These are phyloP conservation scores for Malurus melanocephalus DNA, from an alignment of 2,113 vertebrate species.

Conservation along the genomic window DNA sequence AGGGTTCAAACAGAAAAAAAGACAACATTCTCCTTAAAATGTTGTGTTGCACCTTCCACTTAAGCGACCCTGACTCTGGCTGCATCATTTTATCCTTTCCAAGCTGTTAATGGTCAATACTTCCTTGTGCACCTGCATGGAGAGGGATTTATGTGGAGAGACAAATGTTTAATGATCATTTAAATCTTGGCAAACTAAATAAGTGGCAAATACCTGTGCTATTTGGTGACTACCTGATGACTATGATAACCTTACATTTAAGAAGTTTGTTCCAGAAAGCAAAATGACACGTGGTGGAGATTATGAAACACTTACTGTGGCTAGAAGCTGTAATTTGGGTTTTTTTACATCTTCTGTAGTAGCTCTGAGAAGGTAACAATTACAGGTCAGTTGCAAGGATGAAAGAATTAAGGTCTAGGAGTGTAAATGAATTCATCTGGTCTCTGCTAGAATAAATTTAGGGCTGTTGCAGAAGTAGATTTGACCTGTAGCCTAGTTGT, in stretches of 20 bases:
- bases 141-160: not conserved
- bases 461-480: not conserved
- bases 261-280: slow-evolving; percentile 9
- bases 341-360: slow-evolving; percentile 11
- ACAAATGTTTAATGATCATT: not conserved
- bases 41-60: not conserved
- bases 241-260: not conserved
- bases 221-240: not conserved
- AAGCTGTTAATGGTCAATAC: not conserved
- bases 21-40: not conserved
- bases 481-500: not conserved
- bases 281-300: slow-evolving; percentile 24
- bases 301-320: slow-evolving; percentile 23
- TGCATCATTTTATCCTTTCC: not conserved
- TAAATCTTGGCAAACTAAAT: not conserved
- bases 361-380: slow-evolving; percentile 10
- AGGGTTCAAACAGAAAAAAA: not conserved
- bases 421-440: slow-evolving; percentile 13
- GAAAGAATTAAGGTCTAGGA: slow-evolving; percentile 13
- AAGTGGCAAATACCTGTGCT: not conserved
- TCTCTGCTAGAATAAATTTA: not conserved
- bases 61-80: not conserved
- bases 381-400: slow-evolving; percentile 18
- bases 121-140: not conserved
- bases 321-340: slow-evolving; percentile 8